These are phyloP conservation scores for Dendrolimus pini DNA, from an alignment of 2,888 invertebrate genomes.

Conservation along the genomic window DNA sequence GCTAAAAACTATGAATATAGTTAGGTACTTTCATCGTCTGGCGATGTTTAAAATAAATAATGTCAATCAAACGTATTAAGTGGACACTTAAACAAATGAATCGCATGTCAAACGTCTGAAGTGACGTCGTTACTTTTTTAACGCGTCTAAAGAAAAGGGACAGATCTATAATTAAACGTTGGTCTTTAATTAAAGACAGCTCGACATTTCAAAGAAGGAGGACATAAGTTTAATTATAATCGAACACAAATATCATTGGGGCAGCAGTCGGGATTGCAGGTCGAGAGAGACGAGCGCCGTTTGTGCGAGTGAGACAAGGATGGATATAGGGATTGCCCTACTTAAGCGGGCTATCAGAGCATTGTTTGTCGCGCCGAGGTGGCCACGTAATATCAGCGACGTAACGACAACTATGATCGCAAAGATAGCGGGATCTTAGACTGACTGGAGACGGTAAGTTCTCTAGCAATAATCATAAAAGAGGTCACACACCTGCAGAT, in stretches of 20 bases:
- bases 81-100: neutral
- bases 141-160: conserved; percentile 16
- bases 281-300: conserved; percentile 19
- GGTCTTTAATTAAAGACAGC: conserved; percentile 67
- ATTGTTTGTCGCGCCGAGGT: conserved; percentile 56
- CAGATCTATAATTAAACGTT: conserved; percentile 39
- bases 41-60: neutral
- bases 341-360: conserved; percentile 55
- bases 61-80: neutral
- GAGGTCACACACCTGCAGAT: too few relatives aligned
- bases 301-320: conserved; percentile 41
- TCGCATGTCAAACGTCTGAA: neutral
- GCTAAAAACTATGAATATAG: too few relatives aligned
- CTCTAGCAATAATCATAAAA: too few relatives aligned
- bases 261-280: conserved; percentile 60
- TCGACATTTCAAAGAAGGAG: conserved; percentile 75
- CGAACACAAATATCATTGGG: conserved; percentile 75
- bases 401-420: conserved; percentile 30
- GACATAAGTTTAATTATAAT: conserved; percentile 71
- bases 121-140: conserved; percentile 6
- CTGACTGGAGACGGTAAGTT: conserved; percentile 33
- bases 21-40: too few relatives aligned
- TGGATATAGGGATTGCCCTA: conserved; percentile 59
- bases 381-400: conserved; percentile 35
- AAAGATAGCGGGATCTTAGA: conserved; percentile 32